These are phyloP conservation scores for Bubalus kerabau DNA, from an alignment of 2,113 vertebrate genomes.

Conservation along the genomic window DNA sequence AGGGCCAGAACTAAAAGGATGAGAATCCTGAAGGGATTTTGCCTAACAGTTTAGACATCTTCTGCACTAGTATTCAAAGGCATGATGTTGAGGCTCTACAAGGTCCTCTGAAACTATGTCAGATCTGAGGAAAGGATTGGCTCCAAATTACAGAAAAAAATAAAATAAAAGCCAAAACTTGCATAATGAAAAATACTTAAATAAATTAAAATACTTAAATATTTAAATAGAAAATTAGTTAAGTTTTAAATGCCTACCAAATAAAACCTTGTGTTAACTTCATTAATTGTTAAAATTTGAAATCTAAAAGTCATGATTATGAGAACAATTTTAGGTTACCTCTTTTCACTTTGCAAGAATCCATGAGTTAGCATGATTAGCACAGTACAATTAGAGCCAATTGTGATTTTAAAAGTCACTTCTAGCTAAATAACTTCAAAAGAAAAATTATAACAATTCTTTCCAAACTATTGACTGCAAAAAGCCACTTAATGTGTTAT, in stretches of 20 bases:
- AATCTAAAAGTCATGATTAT: slow-evolving; percentile 8
- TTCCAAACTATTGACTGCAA: slow-evolving; percentile 13
- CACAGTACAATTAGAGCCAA: neutral
- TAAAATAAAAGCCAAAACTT: neutral
- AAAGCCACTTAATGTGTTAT: neutral
- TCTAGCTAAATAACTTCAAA: slow-evolving; percentile 25
- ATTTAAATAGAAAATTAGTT: neutral
- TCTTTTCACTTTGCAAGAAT: slow-evolving; percentile 1
- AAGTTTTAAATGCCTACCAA: slow-evolving; percentile 26
- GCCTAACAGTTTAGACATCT: neutral
- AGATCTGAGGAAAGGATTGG: neutral
- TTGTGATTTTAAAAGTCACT: slow-evolving; percentile 18
- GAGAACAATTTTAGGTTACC: neutral
- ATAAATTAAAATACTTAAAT: neutral
- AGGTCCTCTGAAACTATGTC: neutral
- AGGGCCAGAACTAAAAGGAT: neutral
- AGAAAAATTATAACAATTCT: neutral
- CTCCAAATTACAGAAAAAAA: neutral
- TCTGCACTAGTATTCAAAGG: neutral
- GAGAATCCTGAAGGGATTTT: neutral
- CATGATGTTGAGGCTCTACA: too few species aligned
- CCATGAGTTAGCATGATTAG: slow-evolving; percentile 8
- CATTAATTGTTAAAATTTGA: slow-evolving; percentile 49
- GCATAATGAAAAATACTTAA: neutral
- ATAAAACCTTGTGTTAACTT: slow-evolving; percentile 21